Conservation (phyloP, 2,888 invertebrate genomes). For the Tiliacea citrago region DNA sequence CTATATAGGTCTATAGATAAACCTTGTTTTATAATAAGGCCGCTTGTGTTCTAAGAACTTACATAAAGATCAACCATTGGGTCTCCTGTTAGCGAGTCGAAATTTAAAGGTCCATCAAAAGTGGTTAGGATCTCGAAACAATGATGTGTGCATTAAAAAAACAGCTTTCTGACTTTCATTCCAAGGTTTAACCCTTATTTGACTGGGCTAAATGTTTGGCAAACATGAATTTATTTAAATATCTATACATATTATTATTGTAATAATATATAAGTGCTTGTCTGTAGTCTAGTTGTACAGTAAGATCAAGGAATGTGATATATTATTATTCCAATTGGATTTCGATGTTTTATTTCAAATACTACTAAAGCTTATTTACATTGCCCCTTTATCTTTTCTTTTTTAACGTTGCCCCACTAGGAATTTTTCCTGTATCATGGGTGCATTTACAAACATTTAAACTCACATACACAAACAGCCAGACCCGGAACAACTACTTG, state of each 20-base stretch:
- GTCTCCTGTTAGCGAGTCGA: not conserved
- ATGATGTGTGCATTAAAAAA: not conserved
- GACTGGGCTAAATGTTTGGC: constrained; percentile 48
- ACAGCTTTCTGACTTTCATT: constrained; percentile 23
- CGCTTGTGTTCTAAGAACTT: not conserved
- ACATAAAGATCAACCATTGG: not conserved
- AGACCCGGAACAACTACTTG: too few species aligned
- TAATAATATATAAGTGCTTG: constrained; percentile 87
- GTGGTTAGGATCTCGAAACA: not conserved
- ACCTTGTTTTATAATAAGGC: too few species aligned
- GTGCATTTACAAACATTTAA: too few species aligned
- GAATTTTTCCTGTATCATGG: too few species aligned
- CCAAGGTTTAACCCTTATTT: constrained; percentile 27
- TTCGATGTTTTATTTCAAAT: constrained; percentile 76
- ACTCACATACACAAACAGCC: too few species aligned
- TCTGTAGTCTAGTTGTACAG: constrained; percentile 89
- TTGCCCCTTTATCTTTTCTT: constrained; percentile 29
- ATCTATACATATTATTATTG: constrained; percentile 80
- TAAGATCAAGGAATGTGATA: constrained; percentile 90
- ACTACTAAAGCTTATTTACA: constrained; percentile 12
- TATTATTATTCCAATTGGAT: constrained; percentile 88
- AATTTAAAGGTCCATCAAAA: not conserved
- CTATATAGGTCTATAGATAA: too few species aligned
- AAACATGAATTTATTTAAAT: constrained; percentile 82
- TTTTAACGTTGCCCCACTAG: too few species aligned